phyloP scores from a whole-genome alignment of 2,797 vertebrate species.

The Gallinago stenura region DNA sequence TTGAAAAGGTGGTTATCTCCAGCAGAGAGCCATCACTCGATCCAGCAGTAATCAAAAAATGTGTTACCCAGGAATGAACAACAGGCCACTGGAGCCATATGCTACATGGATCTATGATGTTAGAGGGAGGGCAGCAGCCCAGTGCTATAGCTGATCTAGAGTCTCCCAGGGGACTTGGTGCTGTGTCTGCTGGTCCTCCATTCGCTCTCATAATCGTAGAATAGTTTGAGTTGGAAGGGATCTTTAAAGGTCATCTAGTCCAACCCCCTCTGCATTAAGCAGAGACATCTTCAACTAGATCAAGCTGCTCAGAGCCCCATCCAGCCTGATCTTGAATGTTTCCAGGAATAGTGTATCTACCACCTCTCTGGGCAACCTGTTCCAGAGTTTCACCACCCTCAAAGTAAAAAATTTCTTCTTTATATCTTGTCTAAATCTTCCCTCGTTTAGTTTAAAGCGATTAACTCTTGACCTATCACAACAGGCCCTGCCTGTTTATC shows the following conservation, averaged over 20 bases:
- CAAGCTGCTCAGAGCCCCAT: neutral
- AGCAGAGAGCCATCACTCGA: neutral
- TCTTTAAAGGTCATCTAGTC: neutral
- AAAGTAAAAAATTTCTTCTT: too few relatives aligned
- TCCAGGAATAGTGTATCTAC: neutral
- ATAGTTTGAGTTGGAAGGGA: neutral
- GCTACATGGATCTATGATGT: neutral
- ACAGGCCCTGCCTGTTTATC: too few relatives aligned
- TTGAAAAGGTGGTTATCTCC: neutral
- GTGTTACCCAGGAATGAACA: neutral
- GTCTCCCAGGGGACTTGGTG: neutral
- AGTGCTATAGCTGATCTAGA: neutral
- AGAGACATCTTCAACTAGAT: neutral
- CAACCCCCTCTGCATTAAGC: neutral
- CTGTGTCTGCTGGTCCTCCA: neutral
- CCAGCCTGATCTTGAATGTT: neutral
- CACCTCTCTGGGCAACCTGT: neutral
- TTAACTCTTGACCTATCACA: too few relatives aligned
- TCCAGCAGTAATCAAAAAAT: neutral
- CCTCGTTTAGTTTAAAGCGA: too few relatives aligned
- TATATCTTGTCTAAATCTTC: too few relatives aligned
- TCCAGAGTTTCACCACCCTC: neutral
- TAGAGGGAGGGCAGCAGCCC: neutral
- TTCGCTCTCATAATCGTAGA: neutral
- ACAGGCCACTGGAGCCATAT: neutral